Conservation (phyloP, 2,888 invertebrate genomes). For the Endotricha flammealis region DNA sequence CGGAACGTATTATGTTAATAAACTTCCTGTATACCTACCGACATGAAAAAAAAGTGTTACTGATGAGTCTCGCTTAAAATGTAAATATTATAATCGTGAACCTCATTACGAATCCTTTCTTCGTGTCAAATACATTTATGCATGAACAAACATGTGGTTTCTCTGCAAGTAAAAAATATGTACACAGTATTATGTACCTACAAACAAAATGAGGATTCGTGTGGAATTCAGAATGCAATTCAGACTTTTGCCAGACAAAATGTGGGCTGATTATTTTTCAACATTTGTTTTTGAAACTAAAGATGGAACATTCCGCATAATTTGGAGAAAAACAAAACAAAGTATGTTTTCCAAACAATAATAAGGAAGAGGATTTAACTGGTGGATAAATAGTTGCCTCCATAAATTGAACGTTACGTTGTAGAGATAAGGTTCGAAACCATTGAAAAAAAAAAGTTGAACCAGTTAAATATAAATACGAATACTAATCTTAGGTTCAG, state of each 20-base stretch:
- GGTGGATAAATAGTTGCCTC: neutral
- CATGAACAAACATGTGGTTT: conserved; percentile 17
- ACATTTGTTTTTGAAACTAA: neutral
- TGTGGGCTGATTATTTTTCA: conserved; percentile 1
- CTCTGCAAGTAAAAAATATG: neutral
- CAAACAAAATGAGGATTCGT: neutral
- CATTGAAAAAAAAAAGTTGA: too few relatives aligned
- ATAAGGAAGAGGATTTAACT: neutral
- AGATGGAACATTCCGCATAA: neutral
- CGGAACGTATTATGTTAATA: too few relatives aligned
- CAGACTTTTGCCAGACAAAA: conserved; percentile 4
- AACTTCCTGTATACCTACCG: too few relatives aligned
- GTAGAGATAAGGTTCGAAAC: too few relatives aligned
- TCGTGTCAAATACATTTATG: conserved; percentile 19
- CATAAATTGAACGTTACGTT: too few relatives aligned
- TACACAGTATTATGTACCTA: conserved; percentile 7
- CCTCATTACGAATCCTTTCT: too few relatives aligned
- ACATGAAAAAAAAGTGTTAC: too few relatives aligned
- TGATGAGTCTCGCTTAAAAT: too few relatives aligned
- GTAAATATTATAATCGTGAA: too few relatives aligned
- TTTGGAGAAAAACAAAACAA: neutral
- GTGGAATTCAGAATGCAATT: neutral
- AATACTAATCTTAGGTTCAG: too few relatives aligned
- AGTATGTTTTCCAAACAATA: neutral
- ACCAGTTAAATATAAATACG: too few relatives aligned